These are phyloP conservation scores for Microhierax caerulescens DNA, from an alignment of 2,797 vertebrate species.

Conservation along the genomic window DNA sequence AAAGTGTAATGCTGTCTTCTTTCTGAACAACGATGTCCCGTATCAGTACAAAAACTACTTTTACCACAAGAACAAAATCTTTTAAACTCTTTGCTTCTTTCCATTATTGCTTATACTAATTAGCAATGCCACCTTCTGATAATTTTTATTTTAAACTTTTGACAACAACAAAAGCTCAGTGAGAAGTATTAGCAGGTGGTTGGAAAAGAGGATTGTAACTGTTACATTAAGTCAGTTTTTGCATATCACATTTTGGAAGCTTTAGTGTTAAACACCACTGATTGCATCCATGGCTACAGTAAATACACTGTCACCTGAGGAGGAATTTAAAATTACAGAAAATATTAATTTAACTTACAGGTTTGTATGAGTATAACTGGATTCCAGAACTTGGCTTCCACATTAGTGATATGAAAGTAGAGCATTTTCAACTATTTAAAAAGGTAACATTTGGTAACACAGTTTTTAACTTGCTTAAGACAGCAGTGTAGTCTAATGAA, in stretches of 20 bases:
- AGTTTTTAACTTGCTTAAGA: neutral
- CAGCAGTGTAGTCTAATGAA: neutral
- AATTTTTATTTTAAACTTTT: neutral
- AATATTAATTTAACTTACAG: neutral
- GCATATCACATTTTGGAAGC: neutral
- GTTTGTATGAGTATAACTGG: neutral
- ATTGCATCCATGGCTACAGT: neutral
- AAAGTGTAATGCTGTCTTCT: neutral
- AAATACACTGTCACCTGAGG: neutral
- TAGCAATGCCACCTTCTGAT: neutral
- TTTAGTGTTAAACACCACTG: neutral
- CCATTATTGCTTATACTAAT: neutral
- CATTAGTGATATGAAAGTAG: neutral
- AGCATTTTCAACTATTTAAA: neutral
- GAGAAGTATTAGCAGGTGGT: neutral
- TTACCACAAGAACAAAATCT: neutral
- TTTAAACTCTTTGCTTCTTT: neutral
- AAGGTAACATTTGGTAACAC: neutral
- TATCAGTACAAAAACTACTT: neutral
- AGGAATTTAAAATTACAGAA: neutral
- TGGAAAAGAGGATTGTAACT: neutral
- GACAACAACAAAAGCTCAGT: neutral
- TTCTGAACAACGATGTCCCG: neutral
- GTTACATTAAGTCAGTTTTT: neutral
- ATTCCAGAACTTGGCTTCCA: constrained; percentile 8